Evolutionary conservation across 1,140 invertebrate genomes (phyloP), one percentile per base, ranked within the genome.

Genomic region (Zaprionus nigranus): DNA sequence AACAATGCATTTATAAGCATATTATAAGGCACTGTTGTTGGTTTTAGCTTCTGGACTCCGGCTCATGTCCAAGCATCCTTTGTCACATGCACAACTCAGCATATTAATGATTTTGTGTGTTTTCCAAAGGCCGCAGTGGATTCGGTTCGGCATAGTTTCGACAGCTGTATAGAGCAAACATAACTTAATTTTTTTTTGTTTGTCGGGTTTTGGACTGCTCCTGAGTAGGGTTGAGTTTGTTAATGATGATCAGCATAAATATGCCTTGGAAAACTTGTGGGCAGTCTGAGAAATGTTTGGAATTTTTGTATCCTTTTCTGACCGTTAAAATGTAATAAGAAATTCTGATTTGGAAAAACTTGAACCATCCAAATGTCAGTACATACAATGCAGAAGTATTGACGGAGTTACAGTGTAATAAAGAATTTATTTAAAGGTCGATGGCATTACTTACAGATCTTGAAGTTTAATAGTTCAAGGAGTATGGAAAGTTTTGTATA

Each of bases 111-210:
- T 72, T 84, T 60, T 56, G 38, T 57, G 53, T 57, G 46, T 59
- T 26, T 1, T 26, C 24, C 24, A 26, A 26, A 26, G 24, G 24
- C 24, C 24, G 24, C 24, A 26, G 61, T 65, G 60, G 63, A 40
- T 30, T 59, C 51, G 62, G 46, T 24, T 63, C 53, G 63, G 78
- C 80, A 88, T 86, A 86, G 84, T 83, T 87, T 80, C 63, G 63
- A 40, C 74, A 38, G 46, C 68, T 66, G 69, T 64, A 51, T 68
- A 63, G 40, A 61, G 54, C 59, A 74, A 67, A 82, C 82, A 90
- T 90, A 90, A 90, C 90, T 90, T 82, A 85, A 90, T 90, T 90
- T 90, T 90, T 90, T 90, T 82, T 86, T 82, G 76, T 85, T 81
- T 78, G 81, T 71, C 84, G 81, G 81, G 77, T 83, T 86, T 60